A percentile compares a stretch with the other conserved stretches of the same genome.
Conservation (phyloP, 2,888 invertebrate genomes). For the Cremastinae sp. region DNA sequence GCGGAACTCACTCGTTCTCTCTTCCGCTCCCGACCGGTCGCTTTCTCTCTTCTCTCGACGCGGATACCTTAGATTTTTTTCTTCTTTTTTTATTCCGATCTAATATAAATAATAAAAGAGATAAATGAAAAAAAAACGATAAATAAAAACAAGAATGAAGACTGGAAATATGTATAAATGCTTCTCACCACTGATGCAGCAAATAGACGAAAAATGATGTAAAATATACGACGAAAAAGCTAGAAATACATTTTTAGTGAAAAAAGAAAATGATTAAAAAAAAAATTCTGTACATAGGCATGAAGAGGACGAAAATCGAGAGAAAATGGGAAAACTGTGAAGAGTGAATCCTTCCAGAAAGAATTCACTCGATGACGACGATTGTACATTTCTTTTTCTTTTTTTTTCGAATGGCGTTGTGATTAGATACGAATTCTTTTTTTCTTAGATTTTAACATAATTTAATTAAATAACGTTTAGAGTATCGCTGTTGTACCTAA, state of each 20-base stretch:
- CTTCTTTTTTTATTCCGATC: slow-evolving; percentile 44
- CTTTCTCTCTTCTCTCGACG: slow-evolving; percentile 36
- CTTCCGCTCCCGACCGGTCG: slow-evolving; percentile 9
- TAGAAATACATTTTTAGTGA: slow-evolving; percentile 17
- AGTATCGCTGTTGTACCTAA: slow-evolving; percentile 72
- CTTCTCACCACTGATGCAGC: slow-evolving; percentile 53
- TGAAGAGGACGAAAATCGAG: slow-evolving; percentile 25
- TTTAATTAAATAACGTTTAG: slow-evolving; percentile 69
- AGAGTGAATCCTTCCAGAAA: slow-evolving; percentile 38
- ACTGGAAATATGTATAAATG: slow-evolving; percentile 55
- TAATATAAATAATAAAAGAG: slow-evolving; percentile 4
- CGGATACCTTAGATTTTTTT: slow-evolving; percentile 47
- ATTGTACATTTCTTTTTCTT: slow-evolving; percentile 55
- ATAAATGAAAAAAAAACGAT: slow-evolving; percentile 13
- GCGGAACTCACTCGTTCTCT: slow-evolving; percentile 14
- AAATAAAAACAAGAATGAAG: slow-evolving; percentile 39
- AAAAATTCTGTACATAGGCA: slow-evolving; percentile 15
- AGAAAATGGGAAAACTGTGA: slow-evolving; percentile 34
- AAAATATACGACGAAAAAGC: slow-evolving; percentile 21
- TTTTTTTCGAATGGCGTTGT: slow-evolving; percentile 68
- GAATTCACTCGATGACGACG: slow-evolving; percentile 48
- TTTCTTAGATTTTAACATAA: slow-evolving; percentile 66
- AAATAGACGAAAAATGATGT: slow-evolving; percentile 42
- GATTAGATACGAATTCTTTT: slow-evolving; percentile 70
- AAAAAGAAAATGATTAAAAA: slow-evolving; percentile 16